A percentile compares a stretch with the other conserved stretches of the same genome.
Evolutionary conservation across 1,140 invertebrate species (phyloP).

Genomic region (Pseudomyrmex flavicornis): DNA sequence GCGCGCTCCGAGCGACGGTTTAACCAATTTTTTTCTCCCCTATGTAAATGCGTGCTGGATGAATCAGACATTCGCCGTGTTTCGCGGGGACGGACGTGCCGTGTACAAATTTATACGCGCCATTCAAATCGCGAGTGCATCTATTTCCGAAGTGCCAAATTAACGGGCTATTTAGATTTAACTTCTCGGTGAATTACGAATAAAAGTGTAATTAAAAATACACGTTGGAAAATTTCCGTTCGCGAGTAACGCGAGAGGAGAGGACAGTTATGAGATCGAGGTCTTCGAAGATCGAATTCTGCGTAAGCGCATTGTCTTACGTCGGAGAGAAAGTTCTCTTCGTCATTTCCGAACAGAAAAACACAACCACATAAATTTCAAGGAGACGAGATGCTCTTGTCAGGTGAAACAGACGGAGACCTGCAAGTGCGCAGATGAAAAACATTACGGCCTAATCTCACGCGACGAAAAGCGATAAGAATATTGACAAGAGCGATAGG

Average conservation of each 20-base stretch:
- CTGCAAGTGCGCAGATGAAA: conserved; percentile 30
- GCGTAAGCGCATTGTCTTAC: conserved; percentile 22
- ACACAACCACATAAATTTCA: conserved; percentile 53
- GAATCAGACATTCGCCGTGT: too few species aligned
- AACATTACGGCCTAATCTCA: background rate
- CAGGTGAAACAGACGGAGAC: background rate
- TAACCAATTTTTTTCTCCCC: background rate
- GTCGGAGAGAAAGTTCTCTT: conserved; percentile 58
- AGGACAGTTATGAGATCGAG: background rate
- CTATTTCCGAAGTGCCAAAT: too few species aligned
- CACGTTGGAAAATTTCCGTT: background rate
- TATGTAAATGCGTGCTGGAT: background rate
- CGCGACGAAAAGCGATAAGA: background rate
- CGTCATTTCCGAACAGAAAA: conserved; percentile 38
- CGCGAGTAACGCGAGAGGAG: background rate
- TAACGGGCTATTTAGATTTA: too few species aligned
- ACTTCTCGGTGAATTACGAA: background rate
- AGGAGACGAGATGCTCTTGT: conserved; percentile 13
- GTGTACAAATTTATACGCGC: too few species aligned
- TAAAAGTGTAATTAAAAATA: background rate
- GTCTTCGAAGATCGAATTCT: background rate
- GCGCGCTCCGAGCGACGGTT: conserved; percentile 3
- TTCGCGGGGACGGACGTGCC: too few species aligned
- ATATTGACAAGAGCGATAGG: background rate
- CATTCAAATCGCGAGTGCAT: too few species aligned